Evolutionary conservation across 2,113 vertebrate genomes (phyloP).

Genomic region (Anhinga rufa): DNA sequence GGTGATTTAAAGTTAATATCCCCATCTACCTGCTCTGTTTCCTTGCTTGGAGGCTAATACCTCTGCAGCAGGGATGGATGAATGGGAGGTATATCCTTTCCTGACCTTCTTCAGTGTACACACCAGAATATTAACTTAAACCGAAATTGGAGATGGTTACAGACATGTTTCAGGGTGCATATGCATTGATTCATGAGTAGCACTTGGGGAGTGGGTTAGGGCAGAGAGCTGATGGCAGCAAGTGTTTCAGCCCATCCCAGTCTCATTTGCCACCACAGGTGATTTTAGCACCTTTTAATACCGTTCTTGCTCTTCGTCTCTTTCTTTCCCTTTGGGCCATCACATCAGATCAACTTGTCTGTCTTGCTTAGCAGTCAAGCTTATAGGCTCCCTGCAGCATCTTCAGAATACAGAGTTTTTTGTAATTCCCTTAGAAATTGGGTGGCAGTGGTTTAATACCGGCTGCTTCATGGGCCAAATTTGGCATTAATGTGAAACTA

Average conservation of each 20-base stretch:
- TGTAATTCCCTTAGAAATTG: background rate
- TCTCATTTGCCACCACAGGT: background rate
- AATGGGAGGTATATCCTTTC: background rate
- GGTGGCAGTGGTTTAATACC: background rate
- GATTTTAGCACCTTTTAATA: background rate
- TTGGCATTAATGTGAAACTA: background rate
- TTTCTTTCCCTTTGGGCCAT: background rate
- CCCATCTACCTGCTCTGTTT: background rate
- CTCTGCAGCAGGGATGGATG: background rate
- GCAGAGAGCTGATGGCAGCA: background rate
- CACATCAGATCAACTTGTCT: background rate
- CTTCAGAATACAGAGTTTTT: background rate
- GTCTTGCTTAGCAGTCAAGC: background rate
- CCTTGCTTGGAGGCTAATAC: background rate
- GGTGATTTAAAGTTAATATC: background rate
- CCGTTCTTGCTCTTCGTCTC: background rate
- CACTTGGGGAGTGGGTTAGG: background rate
- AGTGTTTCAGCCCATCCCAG: background rate
- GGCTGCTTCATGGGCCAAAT: background rate
- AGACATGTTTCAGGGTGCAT: background rate
- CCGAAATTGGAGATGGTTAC: background rate
- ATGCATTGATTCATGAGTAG: background rate
- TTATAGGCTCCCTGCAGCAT: background rate
- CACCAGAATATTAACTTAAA: background rate
- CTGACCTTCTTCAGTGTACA: background rate